Percentiles rank a stretch among this genome's conserved stretches.
Conservation (phyloP, 2,888 invertebrate genomes). For the Ennomos fuscantarius region DNA sequence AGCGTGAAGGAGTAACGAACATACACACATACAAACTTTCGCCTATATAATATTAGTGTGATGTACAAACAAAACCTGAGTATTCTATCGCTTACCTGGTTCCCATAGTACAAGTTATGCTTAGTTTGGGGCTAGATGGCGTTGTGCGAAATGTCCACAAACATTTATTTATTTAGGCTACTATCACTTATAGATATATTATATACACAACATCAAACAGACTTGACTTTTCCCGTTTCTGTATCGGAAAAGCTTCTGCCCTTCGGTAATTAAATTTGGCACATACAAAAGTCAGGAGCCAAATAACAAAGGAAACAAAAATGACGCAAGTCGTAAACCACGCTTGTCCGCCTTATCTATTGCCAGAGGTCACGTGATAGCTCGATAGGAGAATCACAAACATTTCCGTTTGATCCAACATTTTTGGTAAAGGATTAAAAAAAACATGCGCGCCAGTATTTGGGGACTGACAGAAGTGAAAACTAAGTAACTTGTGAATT, state of each 20-base stretch:
- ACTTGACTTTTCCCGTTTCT: slow-evolving; percentile 9
- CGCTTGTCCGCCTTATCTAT: slow-evolving; percentile 16
- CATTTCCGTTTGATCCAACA: slow-evolving; percentile 51
- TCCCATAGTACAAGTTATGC: no score
- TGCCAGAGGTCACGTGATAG: slow-evolving; percentile 16
- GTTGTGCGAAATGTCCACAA: no score
- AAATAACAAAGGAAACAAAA: slow-evolving; percentile 29
- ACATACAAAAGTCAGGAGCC: slow-evolving; percentile 29
- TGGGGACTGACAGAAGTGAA: no score
- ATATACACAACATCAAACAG: not conserved
- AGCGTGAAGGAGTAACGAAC: no score
- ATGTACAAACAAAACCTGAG: no score
- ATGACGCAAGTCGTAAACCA: slow-evolving; percentile 27
- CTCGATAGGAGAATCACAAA: slow-evolving; percentile 10
- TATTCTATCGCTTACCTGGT: no score
- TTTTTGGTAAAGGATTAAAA: not conserved
- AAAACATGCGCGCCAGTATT: no score
- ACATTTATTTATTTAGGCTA: no score
- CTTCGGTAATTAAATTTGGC: slow-evolving; percentile 28
- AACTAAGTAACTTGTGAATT: no score
- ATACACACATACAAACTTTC: no score
- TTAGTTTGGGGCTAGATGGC: no score
- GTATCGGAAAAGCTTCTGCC: slow-evolving; percentile 17
- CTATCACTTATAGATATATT: not conserved
- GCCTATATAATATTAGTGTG: no score